Conservation (phyloP, 2,888 invertebrate genomes). For the Nasonovia ribisnigri region DNA sequence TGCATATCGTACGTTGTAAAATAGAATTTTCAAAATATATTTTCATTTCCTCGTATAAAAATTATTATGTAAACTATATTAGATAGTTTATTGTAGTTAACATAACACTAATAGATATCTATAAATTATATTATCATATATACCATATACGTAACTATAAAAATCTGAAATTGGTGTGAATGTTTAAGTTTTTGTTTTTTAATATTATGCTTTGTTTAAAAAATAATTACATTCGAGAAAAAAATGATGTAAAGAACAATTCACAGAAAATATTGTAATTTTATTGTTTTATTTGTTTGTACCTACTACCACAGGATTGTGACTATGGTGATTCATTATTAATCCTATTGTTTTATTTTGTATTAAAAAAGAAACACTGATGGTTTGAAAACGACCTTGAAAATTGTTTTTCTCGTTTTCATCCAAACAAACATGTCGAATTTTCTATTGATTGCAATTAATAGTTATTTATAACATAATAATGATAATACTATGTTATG, state of each 20-base stretch:
- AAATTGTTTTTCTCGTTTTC: constrained; percentile 5
- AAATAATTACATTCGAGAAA: neutral
- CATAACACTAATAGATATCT: no score
- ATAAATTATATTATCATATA: neutral
- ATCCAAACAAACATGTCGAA: neutral
- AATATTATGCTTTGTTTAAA: constrained; percentile 6
- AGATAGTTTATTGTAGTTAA: neutral
- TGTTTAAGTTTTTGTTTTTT: neutral
- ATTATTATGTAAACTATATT: neutral
- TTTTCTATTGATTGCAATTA: neutral
- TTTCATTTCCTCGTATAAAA: neutral
- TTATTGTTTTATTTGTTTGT: neutral
- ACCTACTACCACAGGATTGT: neutral
- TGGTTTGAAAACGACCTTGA: neutral
- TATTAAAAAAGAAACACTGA: neutral
- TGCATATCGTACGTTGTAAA: neutral
- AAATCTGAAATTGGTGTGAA: neutral
- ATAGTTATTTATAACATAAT: neutral
- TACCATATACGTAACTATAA: neutral
- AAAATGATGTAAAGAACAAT: neutral
- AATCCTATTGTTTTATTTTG: neutral
- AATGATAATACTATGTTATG: neutral
- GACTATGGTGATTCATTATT: neutral
- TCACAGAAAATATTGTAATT: neutral
- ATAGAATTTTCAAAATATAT: neutral